These are phyloP conservation scores for Cerceris ruficornis DNA, from an alignment of 2,888 invertebrate species.

Conservation along the genomic window DNA sequence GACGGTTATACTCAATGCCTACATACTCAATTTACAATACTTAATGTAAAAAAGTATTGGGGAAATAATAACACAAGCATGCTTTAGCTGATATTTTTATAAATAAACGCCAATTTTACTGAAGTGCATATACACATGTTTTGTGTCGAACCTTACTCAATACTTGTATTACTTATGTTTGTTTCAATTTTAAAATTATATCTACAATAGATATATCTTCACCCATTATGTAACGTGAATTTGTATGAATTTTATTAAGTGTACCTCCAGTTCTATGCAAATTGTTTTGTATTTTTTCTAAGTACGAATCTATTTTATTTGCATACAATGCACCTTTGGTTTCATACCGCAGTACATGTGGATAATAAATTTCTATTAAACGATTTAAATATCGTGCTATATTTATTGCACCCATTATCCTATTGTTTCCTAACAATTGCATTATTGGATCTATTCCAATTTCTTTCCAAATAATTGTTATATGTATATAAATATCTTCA, in stretches of 20 bases:
- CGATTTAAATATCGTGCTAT: slow-evolving; percentile 78
- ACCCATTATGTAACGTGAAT: slow-evolving; percentile 68
- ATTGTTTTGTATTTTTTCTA: slow-evolving; percentile 70
- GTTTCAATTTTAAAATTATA: slow-evolving; percentile 61
- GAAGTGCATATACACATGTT: neutral
- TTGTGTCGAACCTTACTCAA: neutral
- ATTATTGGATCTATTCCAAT: slow-evolving; percentile 72
- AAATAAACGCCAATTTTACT: neutral
- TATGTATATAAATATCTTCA: slow-evolving; percentile 50
- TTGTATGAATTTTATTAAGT: slow-evolving; percentile 37
- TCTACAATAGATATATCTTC: slow-evolving; percentile 73
- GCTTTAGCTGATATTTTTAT: neutral
- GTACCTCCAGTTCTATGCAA: slow-evolving; percentile 56
- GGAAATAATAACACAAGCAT: neutral
- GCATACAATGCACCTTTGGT: slow-evolving; percentile 71
- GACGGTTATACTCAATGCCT: too few relatives aligned
- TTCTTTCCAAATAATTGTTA: slow-evolving; percentile 77
- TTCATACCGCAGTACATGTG: slow-evolving; percentile 74
- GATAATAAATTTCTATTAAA: slow-evolving; percentile 70
- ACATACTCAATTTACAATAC: too few relatives aligned
- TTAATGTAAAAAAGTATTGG: too few relatives aligned
- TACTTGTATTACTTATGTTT: slow-evolving; percentile 5
- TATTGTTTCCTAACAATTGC: slow-evolving; percentile 57
- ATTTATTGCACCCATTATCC: slow-evolving; percentile 77
- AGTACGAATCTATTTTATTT: slow-evolving; percentile 71